phyloP scores from a whole-genome alignment of 2,888 invertebrate genomes.

The Temnothorax unifasciatus region DNA sequence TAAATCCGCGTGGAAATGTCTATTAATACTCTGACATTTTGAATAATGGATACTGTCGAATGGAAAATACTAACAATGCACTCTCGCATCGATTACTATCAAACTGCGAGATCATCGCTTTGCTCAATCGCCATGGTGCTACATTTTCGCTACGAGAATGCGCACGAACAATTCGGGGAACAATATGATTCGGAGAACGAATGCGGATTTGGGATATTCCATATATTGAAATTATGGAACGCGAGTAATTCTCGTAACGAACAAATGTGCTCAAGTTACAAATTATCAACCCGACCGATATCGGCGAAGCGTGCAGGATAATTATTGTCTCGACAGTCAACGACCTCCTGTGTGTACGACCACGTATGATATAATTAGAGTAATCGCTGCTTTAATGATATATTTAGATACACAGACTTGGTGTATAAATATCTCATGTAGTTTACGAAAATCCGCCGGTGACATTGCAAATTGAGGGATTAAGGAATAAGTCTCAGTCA shows the following conservation, averaged over 20 bases:
- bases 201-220: constrained; percentile 32
- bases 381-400: constrained; percentile 1
- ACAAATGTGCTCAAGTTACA: constrained; percentile 56
- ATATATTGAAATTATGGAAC: constrained; percentile 49
- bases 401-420: neutral
- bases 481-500: neutral
- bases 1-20: constrained; percentile 31
- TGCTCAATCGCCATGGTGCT: constrained; percentile 46
- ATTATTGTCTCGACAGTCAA: constrained; percentile 45
- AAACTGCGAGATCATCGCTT: constrained; percentile 51
- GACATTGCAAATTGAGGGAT: constrained; percentile 36
- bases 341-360: constrained; percentile 11
- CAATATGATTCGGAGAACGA: constrained; percentile 49
- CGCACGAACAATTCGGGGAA: constrained; percentile 53
- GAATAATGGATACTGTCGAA: constrained; percentile 45
- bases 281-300: constrained; percentile 42
- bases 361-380: neutral
- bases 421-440: neutral
- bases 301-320: constrained; percentile 8
- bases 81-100: constrained; percentile 50
- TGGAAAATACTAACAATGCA: constrained; percentile 54
- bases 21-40: constrained; percentile 23
- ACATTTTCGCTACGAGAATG: constrained; percentile 36
- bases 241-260: constrained; percentile 50
- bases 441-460: constrained; percentile 3